Conservation (phyloP, 35 echinoderm and acorn worm genomes). For the Amphiura filiformis region DNA sequence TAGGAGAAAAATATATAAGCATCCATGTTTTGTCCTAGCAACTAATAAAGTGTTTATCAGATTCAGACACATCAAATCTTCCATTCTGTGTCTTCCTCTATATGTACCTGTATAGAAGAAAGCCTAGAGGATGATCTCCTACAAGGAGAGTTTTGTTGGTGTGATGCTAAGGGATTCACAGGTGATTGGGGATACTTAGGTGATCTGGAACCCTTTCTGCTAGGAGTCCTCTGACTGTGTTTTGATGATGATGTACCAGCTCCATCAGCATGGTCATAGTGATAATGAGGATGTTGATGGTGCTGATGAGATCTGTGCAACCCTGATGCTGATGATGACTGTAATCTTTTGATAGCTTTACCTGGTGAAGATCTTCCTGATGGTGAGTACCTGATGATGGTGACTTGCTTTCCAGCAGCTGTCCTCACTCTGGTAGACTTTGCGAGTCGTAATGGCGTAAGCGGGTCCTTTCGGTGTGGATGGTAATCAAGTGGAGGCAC, state of each 20-base stretch:
- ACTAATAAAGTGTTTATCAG: too few relatives aligned
- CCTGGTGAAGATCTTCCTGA: slow-evolving; percentile 27
- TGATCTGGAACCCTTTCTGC: slow-evolving; percentile 30
- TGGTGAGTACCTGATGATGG: slow-evolving; percentile 22
- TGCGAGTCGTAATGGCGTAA: slow-evolving; percentile 41
- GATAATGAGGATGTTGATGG: background rate
- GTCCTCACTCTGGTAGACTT: slow-evolving; percentile 16
- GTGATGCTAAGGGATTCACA: background rate
- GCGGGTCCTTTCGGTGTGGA: slow-evolving; percentile 19
- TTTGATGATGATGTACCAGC: slow-evolving; percentile 8
- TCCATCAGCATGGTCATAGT: background rate
- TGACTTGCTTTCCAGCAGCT: slow-evolving; percentile 7
- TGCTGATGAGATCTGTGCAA: background rate
- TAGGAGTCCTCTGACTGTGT: slow-evolving; percentile 22
- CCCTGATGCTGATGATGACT: slow-evolving; percentile 6
- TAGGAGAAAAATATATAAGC: too few relatives aligned
- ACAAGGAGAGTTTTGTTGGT: background rate
- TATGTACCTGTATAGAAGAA: background rate
- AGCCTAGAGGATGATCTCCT: background rate
- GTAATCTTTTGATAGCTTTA: slow-evolving; percentile 33
- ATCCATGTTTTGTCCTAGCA: too few relatives aligned
- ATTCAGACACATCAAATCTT: background rate
- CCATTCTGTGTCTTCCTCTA: background rate
- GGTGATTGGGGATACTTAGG: slow-evolving; percentile 1
- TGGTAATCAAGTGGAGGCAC: background rate